A percentile compares a stretch with the other conserved stretches of the same genome.
Evolutionary conservation across 2,113 vertebrate genomes (phyloP).

Genomic region (Pitta sordida): DNA sequence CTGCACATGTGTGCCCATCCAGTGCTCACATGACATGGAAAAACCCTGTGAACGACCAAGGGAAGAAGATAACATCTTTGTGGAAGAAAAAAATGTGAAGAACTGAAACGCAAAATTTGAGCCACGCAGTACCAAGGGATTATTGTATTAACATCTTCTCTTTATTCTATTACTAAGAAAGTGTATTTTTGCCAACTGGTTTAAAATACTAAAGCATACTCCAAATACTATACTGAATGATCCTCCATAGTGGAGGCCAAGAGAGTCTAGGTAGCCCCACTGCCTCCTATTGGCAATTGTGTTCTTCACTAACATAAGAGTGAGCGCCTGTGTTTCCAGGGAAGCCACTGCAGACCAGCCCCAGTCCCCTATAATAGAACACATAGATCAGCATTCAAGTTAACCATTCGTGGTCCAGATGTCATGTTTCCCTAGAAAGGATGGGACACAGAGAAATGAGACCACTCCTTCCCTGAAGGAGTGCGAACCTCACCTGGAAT

Average conservation of each 20-base stretch:
- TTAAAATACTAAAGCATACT: neutral
- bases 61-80: too few species aligned
- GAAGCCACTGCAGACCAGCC: neutral
- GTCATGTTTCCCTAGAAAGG: neutral
- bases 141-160: neutral
- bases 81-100: too few species aligned
- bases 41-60: too few species aligned
- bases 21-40: too few species aligned
- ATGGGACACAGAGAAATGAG: rapidly evolving
- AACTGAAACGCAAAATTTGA: too few species aligned
- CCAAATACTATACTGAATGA: neutral
- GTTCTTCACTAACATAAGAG: too few species aligned
- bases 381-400: rapidly evolving
- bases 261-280: rapidly evolving
- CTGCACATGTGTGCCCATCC: too few species aligned
- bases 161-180: neutral
- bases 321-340: neutral
- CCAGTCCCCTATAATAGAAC: too few species aligned
- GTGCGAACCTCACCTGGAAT: neutral
- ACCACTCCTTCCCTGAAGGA: neutral
- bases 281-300: neutral
- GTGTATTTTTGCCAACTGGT: neutral
- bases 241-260: neutral
- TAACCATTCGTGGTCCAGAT: neutral
- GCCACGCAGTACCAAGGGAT: too few species aligned